phyloP scores from a whole-genome alignment of 2,888 invertebrate genomes.

The Dryadula phaetusa region DNA sequence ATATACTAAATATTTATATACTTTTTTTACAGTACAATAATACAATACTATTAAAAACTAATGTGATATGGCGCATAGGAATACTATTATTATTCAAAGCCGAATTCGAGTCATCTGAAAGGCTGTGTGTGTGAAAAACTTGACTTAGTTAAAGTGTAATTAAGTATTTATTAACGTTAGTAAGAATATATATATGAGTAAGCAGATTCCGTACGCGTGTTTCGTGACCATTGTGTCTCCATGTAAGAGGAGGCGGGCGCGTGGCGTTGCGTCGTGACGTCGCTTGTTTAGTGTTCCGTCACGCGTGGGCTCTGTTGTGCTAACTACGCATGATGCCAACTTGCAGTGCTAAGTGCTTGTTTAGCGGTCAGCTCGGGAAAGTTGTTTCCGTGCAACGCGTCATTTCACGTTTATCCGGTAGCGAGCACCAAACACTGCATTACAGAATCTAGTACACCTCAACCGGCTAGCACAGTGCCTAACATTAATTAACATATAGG shows the following conservation, averaged over 20 bases:
- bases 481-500: too few relatives aligned
- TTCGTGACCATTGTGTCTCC: background rate
- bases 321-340: constrained; percentile 23
- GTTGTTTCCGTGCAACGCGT: background rate
- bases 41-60: too few relatives aligned
- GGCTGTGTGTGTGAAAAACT: too few relatives aligned
- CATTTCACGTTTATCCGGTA: background rate
- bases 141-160: too few relatives aligned
- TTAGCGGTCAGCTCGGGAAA: constrained; percentile 14
- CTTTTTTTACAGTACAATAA: background rate
- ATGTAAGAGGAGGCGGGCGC: constrained; percentile 6
- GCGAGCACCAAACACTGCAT: background rate
- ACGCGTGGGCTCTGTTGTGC: constrained; percentile 17
- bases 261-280: constrained; percentile 12
- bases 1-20: background rate
- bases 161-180: background rate
- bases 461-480: background rate
- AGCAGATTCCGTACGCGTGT: constrained; percentile 12
- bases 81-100: too few relatives aligned
- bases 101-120: too few relatives aligned
- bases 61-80: too few relatives aligned
- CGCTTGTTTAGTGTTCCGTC: constrained; percentile 12
- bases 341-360: background rate
- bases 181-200: background rate
- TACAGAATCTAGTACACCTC: background rate